phyloP scores from a whole-genome alignment of 2,797 vertebrate genomes.

The Amblyraja radiata region DNA sequence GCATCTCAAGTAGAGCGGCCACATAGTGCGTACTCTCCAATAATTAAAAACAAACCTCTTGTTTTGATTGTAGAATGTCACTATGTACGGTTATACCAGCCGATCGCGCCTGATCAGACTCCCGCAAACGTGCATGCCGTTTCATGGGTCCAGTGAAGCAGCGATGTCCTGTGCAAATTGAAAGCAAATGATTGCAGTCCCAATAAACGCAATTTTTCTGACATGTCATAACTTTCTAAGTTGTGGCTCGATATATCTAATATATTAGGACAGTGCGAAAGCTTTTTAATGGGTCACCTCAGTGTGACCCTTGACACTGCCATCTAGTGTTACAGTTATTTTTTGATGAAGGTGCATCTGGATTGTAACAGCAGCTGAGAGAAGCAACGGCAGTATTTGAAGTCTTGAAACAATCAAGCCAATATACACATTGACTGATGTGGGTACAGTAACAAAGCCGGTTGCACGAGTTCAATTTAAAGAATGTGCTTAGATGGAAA shows the following conservation, averaged over 20 bases:
- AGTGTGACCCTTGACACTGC: constrained; percentile 12
- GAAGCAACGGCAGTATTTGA: not conserved
- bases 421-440: not conserved
- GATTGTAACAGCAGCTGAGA: constrained; percentile 7
- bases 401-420: not conserved
- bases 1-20: constrained; percentile 2
- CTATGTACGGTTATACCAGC: not conserved
- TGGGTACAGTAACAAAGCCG: not conserved
- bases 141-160: not conserved
- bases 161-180: not conserved
- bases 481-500: not conserved
- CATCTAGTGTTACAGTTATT: constrained; percentile 24
- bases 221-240: not conserved
- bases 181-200: not conserved
- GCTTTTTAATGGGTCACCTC: constrained; percentile 24
- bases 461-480: not conserved
- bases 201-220: not conserved
- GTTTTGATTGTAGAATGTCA: not conserved
- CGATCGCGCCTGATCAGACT: not conserved
- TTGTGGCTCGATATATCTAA: not conserved
- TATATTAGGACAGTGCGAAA: not conserved
- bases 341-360: not conserved
- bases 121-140: not conserved
- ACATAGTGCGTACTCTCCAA: not conserved
- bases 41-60: not conserved